Evolutionary conservation across 2,113 vertebrate genomes (phyloP), one percentile per base, ranked within the genome.

Genomic region (Oreochromis aureus): DNA sequence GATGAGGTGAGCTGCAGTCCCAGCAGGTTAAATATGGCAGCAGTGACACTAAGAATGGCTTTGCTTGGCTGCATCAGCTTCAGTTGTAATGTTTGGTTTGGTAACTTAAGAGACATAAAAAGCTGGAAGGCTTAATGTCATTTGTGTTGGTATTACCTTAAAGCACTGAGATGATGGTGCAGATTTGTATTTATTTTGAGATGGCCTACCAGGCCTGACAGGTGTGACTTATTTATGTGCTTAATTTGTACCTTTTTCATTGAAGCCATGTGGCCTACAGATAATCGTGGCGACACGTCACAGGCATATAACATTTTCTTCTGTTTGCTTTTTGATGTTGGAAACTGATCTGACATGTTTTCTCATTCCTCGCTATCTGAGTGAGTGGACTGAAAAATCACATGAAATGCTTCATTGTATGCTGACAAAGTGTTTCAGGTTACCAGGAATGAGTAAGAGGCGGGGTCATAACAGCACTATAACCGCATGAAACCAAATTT

Each of bases 141-240:
- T 87, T 84, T 89, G 85, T 83, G 63, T 81, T 86, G 27, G 46
- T 90, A 13, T 80, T 82, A 63, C 39, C 87, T 85, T 81, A 15
- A 89, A 86, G 86, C 89, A 87, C 71, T 88, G 84, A 87, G n/a
- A 48, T 61, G 46, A 78, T 66, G 3, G 12, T 61, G 54, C 76
- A 39, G 51, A 11, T 66, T 34, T 27, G 46, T 89, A 46, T 86
- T 87, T 94, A 83, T 91, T 89, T 86, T 79, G 46, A 85, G n/a
- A 16, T 85, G 34, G 71, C 53, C 10, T 80, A 5, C 7, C n/a
- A 82, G 82, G 44, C 39, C 44, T 15, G 7, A 79, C 3, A 30
- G 27, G 32, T 79, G 55, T 76, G 10, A 78, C 89, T 87, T 12
- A 44, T 81, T 84, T 55, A 27, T 80, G 71, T 82, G 63, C 73